phyloP scores from a whole-genome alignment of 2,888 invertebrate genomes.

The Gortyna flavago region DNA sequence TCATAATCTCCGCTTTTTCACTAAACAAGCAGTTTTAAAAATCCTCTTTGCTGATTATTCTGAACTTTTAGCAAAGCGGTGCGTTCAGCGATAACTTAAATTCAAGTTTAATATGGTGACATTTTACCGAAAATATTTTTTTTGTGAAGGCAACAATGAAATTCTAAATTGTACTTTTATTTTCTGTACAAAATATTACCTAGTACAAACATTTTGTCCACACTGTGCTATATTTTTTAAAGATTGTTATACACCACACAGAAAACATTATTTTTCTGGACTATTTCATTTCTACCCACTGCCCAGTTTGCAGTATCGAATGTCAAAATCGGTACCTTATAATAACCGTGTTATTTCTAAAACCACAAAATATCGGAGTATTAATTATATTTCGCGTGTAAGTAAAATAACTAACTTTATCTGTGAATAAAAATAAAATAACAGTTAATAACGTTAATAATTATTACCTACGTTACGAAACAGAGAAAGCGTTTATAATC shows the following conservation, averaged over 20 bases:
- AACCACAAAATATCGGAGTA: constrained; percentile 13
- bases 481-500: constrained; percentile 63
- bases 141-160: not conserved
- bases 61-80: constrained; percentile 38
- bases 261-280: not conserved
- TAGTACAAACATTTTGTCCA: not conserved
- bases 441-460: constrained; percentile 24
- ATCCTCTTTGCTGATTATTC: constrained; percentile 59
- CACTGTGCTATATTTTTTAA: not conserved
- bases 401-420: constrained; percentile 13
- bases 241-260: not conserved
- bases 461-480: constrained; percentile 46
- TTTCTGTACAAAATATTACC: not conserved
- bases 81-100: constrained; percentile 25
- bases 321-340: constrained; percentile 20
- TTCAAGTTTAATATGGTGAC: constrained; percentile 7
- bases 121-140: constrained; percentile 12
- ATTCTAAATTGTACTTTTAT: not conserved
- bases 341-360: not conserved
- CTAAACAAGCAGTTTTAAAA: constrained; percentile 60
- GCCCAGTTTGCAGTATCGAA: not conserved
- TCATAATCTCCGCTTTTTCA: constrained; percentile 63
- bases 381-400: constrained; percentile 15
- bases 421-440: constrained; percentile 20
- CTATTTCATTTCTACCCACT: not conserved